Evolutionary conservation across 2,113 vertebrate genomes (phyloP).

Genomic region (Alaudala cheleensis): DNA sequence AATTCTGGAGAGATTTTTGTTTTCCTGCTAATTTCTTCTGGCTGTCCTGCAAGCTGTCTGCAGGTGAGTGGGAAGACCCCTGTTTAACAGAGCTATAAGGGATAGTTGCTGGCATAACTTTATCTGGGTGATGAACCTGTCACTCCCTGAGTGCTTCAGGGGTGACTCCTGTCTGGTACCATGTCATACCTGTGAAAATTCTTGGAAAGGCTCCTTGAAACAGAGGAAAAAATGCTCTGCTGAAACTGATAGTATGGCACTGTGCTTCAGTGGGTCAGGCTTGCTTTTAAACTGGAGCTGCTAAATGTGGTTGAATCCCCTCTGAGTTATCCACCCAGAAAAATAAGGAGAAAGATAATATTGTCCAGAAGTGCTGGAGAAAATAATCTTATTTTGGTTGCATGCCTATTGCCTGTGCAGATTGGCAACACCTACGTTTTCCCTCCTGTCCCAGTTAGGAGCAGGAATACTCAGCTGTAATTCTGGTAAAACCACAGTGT

Average conservation of each 20-base stretch:
- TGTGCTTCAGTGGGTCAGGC: neutral
- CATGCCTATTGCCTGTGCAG: neutral
- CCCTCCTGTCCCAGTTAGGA: neutral
- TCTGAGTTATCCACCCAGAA: neutral
- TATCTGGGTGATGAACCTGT: neutral
- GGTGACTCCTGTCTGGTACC: neutral
- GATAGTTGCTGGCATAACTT: neutral
- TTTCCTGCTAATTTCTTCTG: neutral
- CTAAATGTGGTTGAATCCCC: neutral
- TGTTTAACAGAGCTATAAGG: neutral
- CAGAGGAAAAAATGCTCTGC: neutral
- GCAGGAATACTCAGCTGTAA: neutral
- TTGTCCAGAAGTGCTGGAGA: neutral
- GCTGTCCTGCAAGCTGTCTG: neutral
- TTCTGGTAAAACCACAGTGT: neutral
- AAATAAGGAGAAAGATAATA: neutral
- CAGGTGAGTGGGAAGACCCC: neutral
- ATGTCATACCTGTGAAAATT: accelerated
- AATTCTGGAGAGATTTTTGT: neutral
- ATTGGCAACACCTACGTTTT: neutral
- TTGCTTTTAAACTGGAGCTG: neutral
- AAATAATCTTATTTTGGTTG: neutral
- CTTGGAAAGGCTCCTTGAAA: neutral
- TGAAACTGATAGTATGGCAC: neutral
- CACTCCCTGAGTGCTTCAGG: neutral